phyloP scores from a whole-genome alignment of 2,888 invertebrate genomes.

The Periphyllus acericola region DNA sequence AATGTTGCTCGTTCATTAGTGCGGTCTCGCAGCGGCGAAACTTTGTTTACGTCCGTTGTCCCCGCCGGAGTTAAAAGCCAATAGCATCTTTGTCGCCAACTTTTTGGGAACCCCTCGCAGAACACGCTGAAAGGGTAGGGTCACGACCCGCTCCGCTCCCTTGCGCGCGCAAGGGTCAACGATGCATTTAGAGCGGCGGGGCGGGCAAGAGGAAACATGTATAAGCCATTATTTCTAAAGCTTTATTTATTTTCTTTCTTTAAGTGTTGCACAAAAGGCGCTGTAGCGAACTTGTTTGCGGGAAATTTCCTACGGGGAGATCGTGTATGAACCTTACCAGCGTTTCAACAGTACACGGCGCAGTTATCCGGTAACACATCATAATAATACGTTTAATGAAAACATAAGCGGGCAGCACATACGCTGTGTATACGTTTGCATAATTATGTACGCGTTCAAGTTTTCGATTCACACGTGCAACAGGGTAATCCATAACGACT shows the following conservation, averaged over 20 bases:
- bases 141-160: constrained; percentile 35
- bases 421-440: background rate
- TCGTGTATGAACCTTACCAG: background rate
- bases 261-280: constrained; percentile 47
- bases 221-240: constrained; percentile 61
- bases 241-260: constrained; percentile 55
- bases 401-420: no score
- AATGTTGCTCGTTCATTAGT: no score
- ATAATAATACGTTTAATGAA: background rate
- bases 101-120: constrained; percentile 46
- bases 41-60: background rate
- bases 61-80: background rate
- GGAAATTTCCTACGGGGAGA: background rate
- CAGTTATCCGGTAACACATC: background rate
- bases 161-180: constrained; percentile 42
- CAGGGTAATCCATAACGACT: constrained; percentile 11
- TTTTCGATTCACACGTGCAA: constrained; percentile 30
- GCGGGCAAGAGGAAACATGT: constrained; percentile 57
- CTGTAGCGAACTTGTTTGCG: constrained; percentile 9
- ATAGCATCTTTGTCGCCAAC: background rate
- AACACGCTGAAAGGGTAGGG: constrained; percentile 23
- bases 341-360: background rate
- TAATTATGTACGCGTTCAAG: constrained; percentile 5
- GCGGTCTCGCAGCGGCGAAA: background rate
- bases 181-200: constrained; percentile 41